Percentiles rank a stretch among this genome's conserved stretches.
These are phyloP conservation scores for Natator depressus DNA, from an alignment of 2,113 vertebrate species.

Conservation along the genomic window DNA sequence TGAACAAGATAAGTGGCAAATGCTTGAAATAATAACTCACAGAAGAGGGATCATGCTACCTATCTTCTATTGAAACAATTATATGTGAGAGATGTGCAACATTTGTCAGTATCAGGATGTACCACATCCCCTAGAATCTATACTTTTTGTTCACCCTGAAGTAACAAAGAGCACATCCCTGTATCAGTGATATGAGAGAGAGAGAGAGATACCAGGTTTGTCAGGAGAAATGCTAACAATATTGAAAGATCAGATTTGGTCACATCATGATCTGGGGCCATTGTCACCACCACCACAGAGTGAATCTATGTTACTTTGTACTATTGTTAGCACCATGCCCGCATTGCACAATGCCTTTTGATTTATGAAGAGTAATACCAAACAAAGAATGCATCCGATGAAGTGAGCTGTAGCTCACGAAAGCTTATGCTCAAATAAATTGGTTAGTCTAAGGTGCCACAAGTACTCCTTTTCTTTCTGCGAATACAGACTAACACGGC, in stretches of 20 bases:
- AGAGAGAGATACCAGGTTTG: neutral
- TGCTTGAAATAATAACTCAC: neutral
- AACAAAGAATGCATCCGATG: neutral
- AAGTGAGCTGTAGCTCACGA: too few species aligned
- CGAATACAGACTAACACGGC: too few species aligned
- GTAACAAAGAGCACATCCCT: neutral
- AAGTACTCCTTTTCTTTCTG: too few species aligned
- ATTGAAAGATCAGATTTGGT: neutral
- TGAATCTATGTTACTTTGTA: neutral
- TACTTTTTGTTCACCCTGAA: neutral
- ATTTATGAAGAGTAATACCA: neutral
- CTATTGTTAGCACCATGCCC: neutral
- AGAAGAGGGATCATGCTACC: neutral
- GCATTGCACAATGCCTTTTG: neutral
- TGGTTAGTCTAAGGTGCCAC: too few species aligned
- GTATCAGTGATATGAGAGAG: neutral
- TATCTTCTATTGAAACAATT: neutral
- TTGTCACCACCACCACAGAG: neutral
- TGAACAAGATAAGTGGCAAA: neutral
- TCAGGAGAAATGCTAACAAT: neutral
- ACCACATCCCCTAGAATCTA: neutral
- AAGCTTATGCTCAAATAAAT: too few species aligned
- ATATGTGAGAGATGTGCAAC: neutral
- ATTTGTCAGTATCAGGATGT: neutral
- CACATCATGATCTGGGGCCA: neutral